These are phyloP conservation scores for Brachyhypopomus gauderio DNA, from an alignment of 2,113 vertebrate species.

Conservation along the genomic window DNA sequence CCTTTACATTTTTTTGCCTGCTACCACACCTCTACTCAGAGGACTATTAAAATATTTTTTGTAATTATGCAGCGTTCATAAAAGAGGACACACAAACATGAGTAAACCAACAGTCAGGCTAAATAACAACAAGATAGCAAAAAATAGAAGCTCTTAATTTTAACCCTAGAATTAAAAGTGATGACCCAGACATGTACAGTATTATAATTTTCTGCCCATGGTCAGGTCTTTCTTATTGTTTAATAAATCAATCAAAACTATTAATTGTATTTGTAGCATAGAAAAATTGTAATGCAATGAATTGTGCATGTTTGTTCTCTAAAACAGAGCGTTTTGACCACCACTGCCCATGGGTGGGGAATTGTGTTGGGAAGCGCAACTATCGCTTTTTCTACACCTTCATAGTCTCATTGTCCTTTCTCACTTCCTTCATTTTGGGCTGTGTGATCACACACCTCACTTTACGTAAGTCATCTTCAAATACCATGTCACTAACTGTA, in stretches of 20 bases:
- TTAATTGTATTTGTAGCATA: background rate
- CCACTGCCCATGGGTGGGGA: constrained; percentile 97
- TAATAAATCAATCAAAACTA: background rate
- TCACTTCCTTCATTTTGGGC: constrained; percentile 95
- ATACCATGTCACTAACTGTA: background rate
- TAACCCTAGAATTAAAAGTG: too few species aligned
- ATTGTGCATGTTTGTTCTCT: background rate
- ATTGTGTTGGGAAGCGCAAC: constrained; percentile 96
- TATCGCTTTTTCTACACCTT: constrained; percentile 97
- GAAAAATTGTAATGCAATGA: background rate
- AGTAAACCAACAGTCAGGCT: too few species aligned
- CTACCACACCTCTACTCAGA: too few species aligned
- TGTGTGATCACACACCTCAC: constrained; percentile 93
- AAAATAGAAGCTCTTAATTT: background rate
- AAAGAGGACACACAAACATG: too few species aligned
- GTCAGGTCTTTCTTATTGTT: too few species aligned
- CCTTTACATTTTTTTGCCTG: too few species aligned
- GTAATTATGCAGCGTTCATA: too few species aligned
- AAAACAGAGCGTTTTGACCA: constrained; percentile 92
- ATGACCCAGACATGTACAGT: too few species aligned
- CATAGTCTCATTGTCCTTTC: constrained; percentile 94
- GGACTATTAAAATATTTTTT: too few species aligned
- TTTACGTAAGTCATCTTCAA: constrained; percentile 71
- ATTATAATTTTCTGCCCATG: too few species aligned
- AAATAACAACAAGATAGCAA: too few species aligned